phyloP scores from a whole-genome alignment of 1,140 invertebrate species.

The Zaprionus tsacasi region DNA sequence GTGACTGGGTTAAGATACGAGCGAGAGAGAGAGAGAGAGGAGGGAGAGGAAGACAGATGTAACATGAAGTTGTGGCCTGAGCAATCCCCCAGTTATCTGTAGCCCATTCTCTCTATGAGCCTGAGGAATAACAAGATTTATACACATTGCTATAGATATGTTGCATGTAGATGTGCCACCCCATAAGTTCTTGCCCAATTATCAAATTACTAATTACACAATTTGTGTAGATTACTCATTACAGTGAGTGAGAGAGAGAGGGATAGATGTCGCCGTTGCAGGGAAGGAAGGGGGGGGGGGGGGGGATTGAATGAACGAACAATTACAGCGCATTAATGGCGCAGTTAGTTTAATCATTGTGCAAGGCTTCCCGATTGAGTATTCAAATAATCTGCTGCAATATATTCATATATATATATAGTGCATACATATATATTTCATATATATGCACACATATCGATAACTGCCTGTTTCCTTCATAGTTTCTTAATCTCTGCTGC shows the following conservation, averaged over 20 bases:
- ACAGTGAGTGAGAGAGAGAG: not conserved
- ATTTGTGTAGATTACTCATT: not conserved
- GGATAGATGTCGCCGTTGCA: not conserved
- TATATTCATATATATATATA: not conserved
- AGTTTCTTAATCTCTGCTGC: not conserved
- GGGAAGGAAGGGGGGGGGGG: not conserved
- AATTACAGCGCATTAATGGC: constrained; percentile 66
- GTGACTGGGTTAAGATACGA: not conserved
- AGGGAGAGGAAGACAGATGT: not conserved
- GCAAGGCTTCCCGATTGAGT: constrained; percentile 6
- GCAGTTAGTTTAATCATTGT: constrained; percentile 44
- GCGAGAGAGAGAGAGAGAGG: not conserved
- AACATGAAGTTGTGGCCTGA: not conserved
- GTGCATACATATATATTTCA: not conserved
- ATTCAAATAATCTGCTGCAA: constrained; percentile 4
- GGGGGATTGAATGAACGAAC: constrained; percentile 38
- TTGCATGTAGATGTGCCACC: not conserved
- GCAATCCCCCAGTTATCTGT: too few relatives aligned
- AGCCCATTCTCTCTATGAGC: too few relatives aligned
- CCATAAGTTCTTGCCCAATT: not conserved
- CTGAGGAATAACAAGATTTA: too few relatives aligned
- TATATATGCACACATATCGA: not conserved
- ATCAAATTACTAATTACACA: not conserved
- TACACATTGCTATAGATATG: too few relatives aligned
- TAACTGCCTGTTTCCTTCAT: not conserved